These are phyloP conservation scores for Colius striatus DNA, from an alignment of 2,113 vertebrate species.

Conservation along the genomic window DNA sequence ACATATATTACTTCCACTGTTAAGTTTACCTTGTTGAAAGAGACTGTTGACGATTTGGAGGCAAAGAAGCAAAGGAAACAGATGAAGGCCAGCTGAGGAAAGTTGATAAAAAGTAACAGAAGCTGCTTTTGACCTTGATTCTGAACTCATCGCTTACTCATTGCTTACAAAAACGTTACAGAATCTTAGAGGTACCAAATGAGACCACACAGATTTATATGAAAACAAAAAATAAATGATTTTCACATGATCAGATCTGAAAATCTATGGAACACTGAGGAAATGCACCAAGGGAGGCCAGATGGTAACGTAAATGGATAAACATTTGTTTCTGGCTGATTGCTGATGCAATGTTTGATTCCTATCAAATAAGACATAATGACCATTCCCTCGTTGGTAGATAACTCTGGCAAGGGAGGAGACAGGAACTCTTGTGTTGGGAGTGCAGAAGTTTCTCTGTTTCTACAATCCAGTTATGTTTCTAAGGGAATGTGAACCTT, in stretches of 20 bases:
- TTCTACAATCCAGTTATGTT: not conserved
- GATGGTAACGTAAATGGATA: not conserved
- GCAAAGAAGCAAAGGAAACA: not conserved
- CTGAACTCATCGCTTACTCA: not conserved
- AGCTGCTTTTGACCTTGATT: not conserved
- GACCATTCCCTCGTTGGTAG: not conserved
- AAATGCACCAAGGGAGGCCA: not conserved
- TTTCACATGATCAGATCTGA: not conserved
- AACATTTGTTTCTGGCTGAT: not conserved
- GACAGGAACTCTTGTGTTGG: not conserved
- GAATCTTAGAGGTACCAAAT: not conserved
- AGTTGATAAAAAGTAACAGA: not conserved
- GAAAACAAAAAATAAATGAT: not conserved
- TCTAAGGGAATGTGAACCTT: not conserved
- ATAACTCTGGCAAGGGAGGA: not conserved
- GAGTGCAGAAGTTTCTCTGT: not conserved
- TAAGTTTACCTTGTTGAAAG: not conserved
- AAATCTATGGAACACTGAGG: not conserved
- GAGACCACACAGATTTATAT: not conserved
- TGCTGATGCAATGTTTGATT: not conserved
- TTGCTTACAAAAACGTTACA: not conserved
- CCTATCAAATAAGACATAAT: not conserved
- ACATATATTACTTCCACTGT: not conserved
- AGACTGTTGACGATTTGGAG: not conserved
- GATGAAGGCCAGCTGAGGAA: not conserved